phyloP scores from a whole-genome alignment of 2,797 vertebrate genomes.

The Periophthalmus magnuspinnatus region DNA sequence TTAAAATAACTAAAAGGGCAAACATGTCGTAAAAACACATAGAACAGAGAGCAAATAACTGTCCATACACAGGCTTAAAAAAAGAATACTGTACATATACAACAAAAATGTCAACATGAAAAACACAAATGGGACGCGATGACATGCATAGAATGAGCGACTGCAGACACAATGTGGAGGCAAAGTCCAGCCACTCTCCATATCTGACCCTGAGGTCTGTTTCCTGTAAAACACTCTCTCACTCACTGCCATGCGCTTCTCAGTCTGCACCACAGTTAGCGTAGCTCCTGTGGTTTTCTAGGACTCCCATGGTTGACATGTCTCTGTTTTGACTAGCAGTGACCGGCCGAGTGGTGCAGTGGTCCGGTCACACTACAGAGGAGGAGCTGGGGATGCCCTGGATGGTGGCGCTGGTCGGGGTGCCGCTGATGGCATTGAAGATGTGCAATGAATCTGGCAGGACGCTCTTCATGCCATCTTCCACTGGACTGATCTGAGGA shows the following conservation, averaged over 20 bases:
- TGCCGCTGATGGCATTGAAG: conserved; percentile 96
- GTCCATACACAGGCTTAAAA: conserved; percentile 66
- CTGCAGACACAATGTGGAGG: conserved; percentile 56
- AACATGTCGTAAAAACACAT: conserved; percentile 79
- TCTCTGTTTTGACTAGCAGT: conserved; percentile 18
- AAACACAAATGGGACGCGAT: conserved; percentile 42
- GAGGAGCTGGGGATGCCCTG: conserved; percentile 94
- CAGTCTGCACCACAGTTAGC: conserved; percentile 15
- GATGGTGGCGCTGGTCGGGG: conserved; percentile 85
- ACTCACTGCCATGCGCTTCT: conserved; percentile 9
- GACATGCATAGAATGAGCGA: conserved; percentile 60
- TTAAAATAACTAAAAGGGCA: conserved; percentile 64
- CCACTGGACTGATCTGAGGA: conserved; percentile 84
- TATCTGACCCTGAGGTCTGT: conserved; percentile 21
- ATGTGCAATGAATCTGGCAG: conserved; percentile 91
- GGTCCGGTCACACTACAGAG: conserved; percentile 86
- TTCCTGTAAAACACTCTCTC: not conserved
- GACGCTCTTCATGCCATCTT: conserved; percentile 80
- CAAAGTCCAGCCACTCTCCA: conserved; percentile 17
- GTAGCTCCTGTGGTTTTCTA: conserved; percentile 20
- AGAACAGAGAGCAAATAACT: conserved; percentile 76
- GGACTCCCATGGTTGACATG: conserved; percentile 21
- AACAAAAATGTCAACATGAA: conserved; percentile 51
- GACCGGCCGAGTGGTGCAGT: conserved; percentile 7
- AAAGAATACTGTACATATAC: conserved; percentile 74